phyloP scores from a whole-genome alignment of 1,140 invertebrate genomes.

The Camponotus floridanus region DNA sequence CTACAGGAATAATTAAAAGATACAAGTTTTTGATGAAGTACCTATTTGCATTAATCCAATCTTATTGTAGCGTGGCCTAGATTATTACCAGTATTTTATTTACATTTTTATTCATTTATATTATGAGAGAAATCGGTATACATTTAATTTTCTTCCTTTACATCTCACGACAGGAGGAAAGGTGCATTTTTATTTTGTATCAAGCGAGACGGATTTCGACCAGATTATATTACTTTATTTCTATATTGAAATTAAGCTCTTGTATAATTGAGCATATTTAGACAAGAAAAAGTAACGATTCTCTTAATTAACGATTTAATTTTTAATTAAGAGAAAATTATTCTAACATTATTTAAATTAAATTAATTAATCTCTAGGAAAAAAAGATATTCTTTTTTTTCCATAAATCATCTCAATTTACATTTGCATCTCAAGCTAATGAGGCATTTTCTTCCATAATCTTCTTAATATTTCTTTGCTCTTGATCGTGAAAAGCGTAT shows the following conservation, averaged over 20 bases:
- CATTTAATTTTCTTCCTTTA: conserved; percentile 4
- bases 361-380: conserved; percentile 14
- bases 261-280: background rate
- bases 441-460: conserved; percentile 1
- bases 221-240: conserved; percentile 1
- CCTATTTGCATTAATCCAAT: background rate
- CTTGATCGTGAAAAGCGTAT: conserved; percentile 14
- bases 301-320: background rate
- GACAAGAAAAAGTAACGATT: background rate
- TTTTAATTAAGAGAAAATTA: background rate
- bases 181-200: conserved; percentile 6
- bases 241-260: background rate
- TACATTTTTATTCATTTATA: no score
- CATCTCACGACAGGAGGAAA: background rate
- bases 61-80: conserved; percentile 6
- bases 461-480: background rate
- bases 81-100: conserved; percentile 2
- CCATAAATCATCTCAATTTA: conserved; percentile 1
- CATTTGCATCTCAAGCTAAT: background rate
- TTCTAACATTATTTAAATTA: background rate
- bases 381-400: background rate
- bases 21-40: background rate
- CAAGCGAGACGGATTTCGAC: background rate
- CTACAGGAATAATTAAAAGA: background rate
- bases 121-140: no score